Conservation (phyloP, 1,140 invertebrate genomes). For the Brachionus rotundiformis region DNA sequence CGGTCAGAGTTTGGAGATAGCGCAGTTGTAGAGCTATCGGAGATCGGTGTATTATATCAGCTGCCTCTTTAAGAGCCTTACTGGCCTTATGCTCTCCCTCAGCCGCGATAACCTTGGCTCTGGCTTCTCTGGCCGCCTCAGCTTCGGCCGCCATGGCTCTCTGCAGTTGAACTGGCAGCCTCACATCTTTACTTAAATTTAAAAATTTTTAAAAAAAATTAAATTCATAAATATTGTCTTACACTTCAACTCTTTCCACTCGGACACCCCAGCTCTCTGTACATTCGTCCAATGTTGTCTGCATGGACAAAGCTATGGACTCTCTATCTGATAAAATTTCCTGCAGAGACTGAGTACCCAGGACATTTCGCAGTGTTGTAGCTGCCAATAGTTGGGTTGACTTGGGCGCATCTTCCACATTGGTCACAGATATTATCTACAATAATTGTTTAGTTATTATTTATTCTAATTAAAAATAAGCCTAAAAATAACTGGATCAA, state of each 20-base stretch:
- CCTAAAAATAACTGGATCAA: slow-evolving; percentile 52
- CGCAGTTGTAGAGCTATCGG: slow-evolving; percentile 80
- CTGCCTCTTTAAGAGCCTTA: slow-evolving; percentile 48
- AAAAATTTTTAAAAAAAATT: background rate
- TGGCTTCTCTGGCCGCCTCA: slow-evolving; percentile 59
- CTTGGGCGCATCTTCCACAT: slow-evolving; percentile 53
- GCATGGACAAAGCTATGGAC: slow-evolving; percentile 42
- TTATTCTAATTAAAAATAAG: too few species aligned
- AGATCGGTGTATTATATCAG: slow-evolving; percentile 53
- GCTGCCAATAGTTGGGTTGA: slow-evolving; percentile 53
- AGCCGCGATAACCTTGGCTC: slow-evolving; percentile 58
- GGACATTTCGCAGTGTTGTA: slow-evolving; percentile 53
- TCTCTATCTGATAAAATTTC: slow-evolving; percentile 50
- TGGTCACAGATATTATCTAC: slow-evolving; percentile 52
- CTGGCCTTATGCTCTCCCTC: slow-evolving; percentile 53
- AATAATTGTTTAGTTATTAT: background rate
- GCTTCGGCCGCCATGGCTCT: slow-evolving; percentile 61
- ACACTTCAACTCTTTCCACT: slow-evolving; percentile 53
- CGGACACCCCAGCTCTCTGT: slow-evolving; percentile 53
- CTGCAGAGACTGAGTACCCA: slow-evolving; percentile 46
- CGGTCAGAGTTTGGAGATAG: slow-evolving; percentile 80
- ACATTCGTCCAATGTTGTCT: slow-evolving; percentile 45
- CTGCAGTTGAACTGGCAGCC: slow-evolving; percentile 51
- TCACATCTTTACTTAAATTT: slow-evolving; percentile 31
- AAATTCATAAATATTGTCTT: background rate